Percentiles rank a stretch among this genome's conserved stretches.
These are phyloP conservation scores for Helarctos malayanus DNA, from an alignment of 2,797 vertebrate genomes.

Conservation along the genomic window DNA sequence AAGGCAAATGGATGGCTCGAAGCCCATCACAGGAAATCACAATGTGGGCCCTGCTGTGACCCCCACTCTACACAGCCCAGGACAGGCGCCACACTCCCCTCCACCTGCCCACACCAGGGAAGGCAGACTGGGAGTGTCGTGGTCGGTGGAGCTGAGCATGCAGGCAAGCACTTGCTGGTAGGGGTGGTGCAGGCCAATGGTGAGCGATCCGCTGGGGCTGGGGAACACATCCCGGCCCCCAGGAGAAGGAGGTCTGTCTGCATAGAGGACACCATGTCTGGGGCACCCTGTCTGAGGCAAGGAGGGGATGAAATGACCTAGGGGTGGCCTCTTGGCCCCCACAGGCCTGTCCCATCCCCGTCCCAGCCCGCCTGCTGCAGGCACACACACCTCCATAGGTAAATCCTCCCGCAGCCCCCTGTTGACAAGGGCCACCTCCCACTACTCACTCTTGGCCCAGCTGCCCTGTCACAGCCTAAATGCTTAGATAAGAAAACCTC, in stretches of 20 bases:
- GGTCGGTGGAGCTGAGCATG: background rate
- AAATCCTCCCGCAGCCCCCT: too few species aligned
- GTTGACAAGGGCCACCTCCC: background rate
- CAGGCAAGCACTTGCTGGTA: background rate
- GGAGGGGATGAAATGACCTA: background rate
- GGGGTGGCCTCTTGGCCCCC: background rate
- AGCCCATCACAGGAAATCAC: background rate
- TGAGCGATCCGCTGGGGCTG: background rate
- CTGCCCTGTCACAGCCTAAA: background rate
- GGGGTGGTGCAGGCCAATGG: background rate
- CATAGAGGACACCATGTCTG: background rate
- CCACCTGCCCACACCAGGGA: background rate
- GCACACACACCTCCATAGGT: too few species aligned
- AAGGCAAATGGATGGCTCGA: background rate
- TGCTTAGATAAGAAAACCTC: background rate
- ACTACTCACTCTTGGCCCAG: background rate
- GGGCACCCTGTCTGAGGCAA: background rate
- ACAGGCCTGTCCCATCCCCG: too few species aligned
- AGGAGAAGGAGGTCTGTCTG: background rate
- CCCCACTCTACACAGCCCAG: background rate
- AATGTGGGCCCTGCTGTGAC: background rate
- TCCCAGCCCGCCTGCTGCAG: background rate
- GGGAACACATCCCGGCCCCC: background rate
- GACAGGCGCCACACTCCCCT: background rate
- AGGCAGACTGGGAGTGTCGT: accelerated